These are phyloP conservation scores for Toxotes chatareus DNA, from an alignment of 2,113 vertebrate genomes.

Conservation along the genomic window DNA sequence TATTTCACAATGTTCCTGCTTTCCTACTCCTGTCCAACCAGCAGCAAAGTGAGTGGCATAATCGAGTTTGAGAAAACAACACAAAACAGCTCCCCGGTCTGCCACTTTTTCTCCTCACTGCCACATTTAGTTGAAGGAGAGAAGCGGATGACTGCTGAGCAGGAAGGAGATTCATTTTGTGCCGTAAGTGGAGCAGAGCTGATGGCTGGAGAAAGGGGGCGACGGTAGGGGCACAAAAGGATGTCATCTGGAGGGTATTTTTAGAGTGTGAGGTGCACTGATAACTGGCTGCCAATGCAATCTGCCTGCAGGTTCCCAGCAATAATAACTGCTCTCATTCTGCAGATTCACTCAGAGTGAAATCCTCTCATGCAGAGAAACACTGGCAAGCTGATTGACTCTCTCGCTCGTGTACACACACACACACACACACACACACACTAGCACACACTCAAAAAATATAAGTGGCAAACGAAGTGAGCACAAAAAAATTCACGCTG, in stretches of 20 bases:
- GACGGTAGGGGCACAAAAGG: slow-evolving; percentile 65
- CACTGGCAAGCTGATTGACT: slow-evolving; percentile 8
- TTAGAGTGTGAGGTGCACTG: slow-evolving; percentile 69
- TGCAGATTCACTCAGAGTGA: slow-evolving; percentile 35
- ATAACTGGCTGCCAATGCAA: slow-evolving; percentile 54
- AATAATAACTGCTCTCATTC: slow-evolving; percentile 58
- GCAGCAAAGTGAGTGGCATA: slow-evolving; percentile 11
- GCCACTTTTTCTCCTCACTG: slow-evolving; percentile 25
- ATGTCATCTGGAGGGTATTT: slow-evolving; percentile 70
- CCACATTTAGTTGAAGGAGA: slow-evolving; percentile 27
- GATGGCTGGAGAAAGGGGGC: slow-evolving; percentile 65
- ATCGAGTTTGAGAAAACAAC: slow-evolving; percentile 5
- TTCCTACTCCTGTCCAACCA: neutral
- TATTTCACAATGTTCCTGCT: neutral
- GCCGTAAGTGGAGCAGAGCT: slow-evolving; percentile 70
- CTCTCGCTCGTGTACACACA: neutral
- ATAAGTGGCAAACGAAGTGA: neutral
- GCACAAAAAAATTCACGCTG: neutral
- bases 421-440: neutral
- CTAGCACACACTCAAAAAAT: neutral
- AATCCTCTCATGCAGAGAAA: slow-evolving; percentile 17
- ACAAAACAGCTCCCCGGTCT: neutral
- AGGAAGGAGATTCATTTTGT: slow-evolving; percentile 29
- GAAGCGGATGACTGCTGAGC: slow-evolving; percentile 7
- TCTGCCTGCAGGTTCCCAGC: slow-evolving; percentile 63